A percentile compares a stretch with the other conserved stretches of the same genome.
Evolutionary conservation across 2,113 vertebrate genomes (phyloP).

Genomic region (Prionailurus bengalensis): DNA sequence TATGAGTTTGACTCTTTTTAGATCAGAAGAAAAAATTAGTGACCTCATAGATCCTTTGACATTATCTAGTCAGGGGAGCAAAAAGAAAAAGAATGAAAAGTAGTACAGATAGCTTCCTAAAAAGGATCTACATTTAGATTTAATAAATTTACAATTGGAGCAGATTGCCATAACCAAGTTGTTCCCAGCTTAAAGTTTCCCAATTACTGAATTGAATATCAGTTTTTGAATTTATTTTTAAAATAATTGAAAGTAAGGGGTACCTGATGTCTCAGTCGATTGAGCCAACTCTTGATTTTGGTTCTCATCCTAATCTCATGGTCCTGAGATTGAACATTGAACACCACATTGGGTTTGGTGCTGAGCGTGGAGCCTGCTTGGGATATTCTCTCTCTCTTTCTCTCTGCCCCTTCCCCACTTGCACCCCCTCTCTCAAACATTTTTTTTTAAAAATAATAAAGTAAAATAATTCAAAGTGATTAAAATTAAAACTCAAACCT

Average conservation of each 20-base stretch:
- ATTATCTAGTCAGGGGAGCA: background rate
- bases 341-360: no score
- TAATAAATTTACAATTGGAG: background rate
- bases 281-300: no score
- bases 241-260: background rate
- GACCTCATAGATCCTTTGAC: background rate
- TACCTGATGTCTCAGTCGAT: no score
- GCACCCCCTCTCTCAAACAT: no score
- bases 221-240: background rate
- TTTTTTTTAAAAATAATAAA: no score
- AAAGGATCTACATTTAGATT: background rate
- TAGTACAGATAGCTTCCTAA: background rate
- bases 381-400: no score
- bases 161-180: background rate
- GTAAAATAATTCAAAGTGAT: constrained; percentile 2
- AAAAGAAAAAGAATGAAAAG: background rate
- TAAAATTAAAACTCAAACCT: background rate
- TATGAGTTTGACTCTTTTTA: background rate
- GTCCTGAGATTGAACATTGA: no score
- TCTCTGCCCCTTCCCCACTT: no score
- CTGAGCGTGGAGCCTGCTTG: no score
- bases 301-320: no score
- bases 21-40: background rate
- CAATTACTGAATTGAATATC: background rate
- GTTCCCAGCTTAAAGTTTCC: background rate